A percentile compares a stretch with the other conserved stretches of the same genome.
phyloP scores from a whole-genome alignment of 2,113 vertebrate genomes.

The Rhizomys pruinosus region DNA sequence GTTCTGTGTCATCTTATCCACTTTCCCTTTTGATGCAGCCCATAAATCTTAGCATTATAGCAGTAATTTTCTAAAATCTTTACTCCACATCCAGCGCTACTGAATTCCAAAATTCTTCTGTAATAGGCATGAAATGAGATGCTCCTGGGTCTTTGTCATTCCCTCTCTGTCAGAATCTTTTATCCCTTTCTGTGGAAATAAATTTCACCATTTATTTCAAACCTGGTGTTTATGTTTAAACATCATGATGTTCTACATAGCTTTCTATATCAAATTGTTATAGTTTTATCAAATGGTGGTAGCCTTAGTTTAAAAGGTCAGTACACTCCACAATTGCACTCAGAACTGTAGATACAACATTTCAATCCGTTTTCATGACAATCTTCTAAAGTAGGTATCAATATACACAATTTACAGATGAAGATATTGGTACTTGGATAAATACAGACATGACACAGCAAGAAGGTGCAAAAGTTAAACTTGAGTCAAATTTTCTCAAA shows the following conservation, averaged over 20 bases:
- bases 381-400: neutral
- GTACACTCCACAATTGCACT: neutral
- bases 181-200: neutral
- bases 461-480: neutral
- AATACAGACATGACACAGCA: neutral
- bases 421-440: neutral
- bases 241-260: neutral
- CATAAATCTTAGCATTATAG: neutral
- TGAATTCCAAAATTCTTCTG: neutral
- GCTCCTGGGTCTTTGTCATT: neutral
- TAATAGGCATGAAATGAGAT: neutral
- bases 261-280: neutral
- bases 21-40: neutral
- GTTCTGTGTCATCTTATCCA: neutral
- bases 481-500: neutral
- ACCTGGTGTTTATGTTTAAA: no score
- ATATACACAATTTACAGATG: neutral
- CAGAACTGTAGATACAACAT: neutral
- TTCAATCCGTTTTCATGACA: neutral
- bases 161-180: neutral
- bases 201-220: slow-evolving; percentile 12
- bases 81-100: neutral
- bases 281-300: neutral
- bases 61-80: neutral
- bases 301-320: neutral